Percentiles rank a stretch among this genome's conserved stretches.
Conservation (phyloP, 2,797 vertebrate genomes). For the Gorsachius magnificus region DNA sequence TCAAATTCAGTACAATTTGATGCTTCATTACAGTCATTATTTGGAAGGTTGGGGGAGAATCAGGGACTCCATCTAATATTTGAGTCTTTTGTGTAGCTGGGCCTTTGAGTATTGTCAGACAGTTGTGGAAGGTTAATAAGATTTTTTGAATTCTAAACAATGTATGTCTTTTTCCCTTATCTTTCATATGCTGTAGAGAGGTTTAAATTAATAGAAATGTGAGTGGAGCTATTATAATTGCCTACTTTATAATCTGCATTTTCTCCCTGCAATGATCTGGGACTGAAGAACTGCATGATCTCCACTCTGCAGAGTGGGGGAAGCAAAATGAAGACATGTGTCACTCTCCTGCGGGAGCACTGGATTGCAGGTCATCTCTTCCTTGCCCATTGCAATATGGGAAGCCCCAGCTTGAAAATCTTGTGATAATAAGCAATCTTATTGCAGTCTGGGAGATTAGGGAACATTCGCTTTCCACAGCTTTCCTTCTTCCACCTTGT, state of each 20-base stretch:
- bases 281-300: not conserved
- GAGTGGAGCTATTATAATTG: conserved; percentile 7
- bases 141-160: conserved; percentile 27
- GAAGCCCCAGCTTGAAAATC: not conserved
- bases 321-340: not conserved
- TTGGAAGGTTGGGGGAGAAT: not conserved
- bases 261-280: not conserved
- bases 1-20: not conserved
- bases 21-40: not conserved
- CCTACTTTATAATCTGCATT: not conserved
- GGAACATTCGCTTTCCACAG: not conserved
- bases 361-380: not conserved
- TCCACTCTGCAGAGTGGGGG: fast-evolving
- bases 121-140: conserved; percentile 45
- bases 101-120: not conserved
- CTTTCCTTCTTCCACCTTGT: not conserved
- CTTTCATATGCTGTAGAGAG: not conserved
- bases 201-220: conserved; percentile 25
- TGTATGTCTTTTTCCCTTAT: not conserved
- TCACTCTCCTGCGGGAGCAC: fast-evolving
- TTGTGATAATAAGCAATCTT: not conserved
- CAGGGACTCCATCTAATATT: not conserved
- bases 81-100: not conserved
- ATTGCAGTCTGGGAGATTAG: not conserved
- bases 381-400: not conserved